Evolutionary conservation across 2,113 vertebrate species (phyloP), one percentile per base, ranked within the genome.

Genomic region (Silurus asotus): DNA sequence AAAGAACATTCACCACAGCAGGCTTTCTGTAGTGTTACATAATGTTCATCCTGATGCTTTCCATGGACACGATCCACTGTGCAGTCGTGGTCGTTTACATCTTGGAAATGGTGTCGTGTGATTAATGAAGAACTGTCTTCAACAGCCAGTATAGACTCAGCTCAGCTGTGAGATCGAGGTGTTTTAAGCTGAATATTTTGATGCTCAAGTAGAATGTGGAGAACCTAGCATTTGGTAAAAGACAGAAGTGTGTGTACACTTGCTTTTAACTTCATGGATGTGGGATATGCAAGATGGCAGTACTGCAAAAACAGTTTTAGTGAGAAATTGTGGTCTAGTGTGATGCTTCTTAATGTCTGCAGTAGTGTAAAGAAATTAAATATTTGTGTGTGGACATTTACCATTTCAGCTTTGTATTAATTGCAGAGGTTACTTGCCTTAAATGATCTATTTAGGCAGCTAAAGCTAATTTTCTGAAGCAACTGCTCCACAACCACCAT

Each of bases 41-140:
- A 87, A 84, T 62, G n/a, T 6, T 84, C 20, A 17, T 86, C 58
- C 75, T 67, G 49, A 84, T 87, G 82, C 61, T 82, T 2, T 67
- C 19, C 51, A 88, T 14, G 6, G 67, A n/a, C 20, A 20, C n/a
- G 1, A 78, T 61, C 61, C 8, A 1, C 69, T 86, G 48, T 74
- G n/a, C 56, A 56, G 45, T 83, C 80, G 70, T 72, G 53, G 53
- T 51, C 69, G 51, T 13, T 37, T 48, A 56, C 51, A 56, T 58
- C 51, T 56, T 77, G 62, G 23, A 79, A 61, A 65, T 64, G 20
- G 37, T 83, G 49, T 5, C 15, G 64, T 64, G 55, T 79, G 74
- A 84, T 79, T 55, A 72, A 80, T 72, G 69, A 28, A 84, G 59
- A 49, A 23, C 37, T n/a, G 6, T 64, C 15, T 80, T 53, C 11